Evolutionary conservation across 2,888 invertebrate species (phyloP).

Genomic region (Pandemis corylana): DNA sequence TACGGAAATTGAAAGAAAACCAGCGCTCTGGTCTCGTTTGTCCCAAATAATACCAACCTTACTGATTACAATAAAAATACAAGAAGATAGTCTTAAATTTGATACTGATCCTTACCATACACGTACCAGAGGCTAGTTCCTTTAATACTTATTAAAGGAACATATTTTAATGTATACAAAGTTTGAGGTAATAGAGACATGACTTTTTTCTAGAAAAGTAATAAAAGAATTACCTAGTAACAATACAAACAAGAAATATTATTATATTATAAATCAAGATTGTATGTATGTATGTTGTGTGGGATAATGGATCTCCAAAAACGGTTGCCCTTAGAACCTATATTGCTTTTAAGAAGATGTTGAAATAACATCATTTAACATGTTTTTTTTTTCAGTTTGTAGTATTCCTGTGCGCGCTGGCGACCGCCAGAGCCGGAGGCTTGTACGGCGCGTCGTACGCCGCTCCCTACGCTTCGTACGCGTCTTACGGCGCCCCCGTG

Average conservation of each 20-base stretch:
- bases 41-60: too few species aligned
- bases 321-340: background rate
- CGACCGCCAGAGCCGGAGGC: constrained; percentile 84
- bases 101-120: too few species aligned
- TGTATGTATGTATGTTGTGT: too few species aligned
- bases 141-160: background rate
- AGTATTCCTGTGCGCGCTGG: constrained; percentile 83
- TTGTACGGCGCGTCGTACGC: constrained; percentile 67
- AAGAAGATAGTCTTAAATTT: too few species aligned
- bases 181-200: background rate
- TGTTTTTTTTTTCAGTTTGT: constrained; percentile 70
- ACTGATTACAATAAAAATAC: too few species aligned
- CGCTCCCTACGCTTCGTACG: constrained; percentile 51
- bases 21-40: too few species aligned
- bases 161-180: too few species aligned
- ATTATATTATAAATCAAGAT: too few species aligned
- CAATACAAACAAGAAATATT: background rate
- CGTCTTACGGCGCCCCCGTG: constrained; percentile 55
- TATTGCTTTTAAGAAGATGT: background rate
- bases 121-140: too few species aligned
- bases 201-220: background rate
- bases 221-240: background rate
- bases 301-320: background rate
- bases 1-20: too few species aligned
- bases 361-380: background rate